Evolutionary conservation across 2,113 vertebrate genomes (phyloP).

Genomic region (Sardina pilchardus): DNA sequence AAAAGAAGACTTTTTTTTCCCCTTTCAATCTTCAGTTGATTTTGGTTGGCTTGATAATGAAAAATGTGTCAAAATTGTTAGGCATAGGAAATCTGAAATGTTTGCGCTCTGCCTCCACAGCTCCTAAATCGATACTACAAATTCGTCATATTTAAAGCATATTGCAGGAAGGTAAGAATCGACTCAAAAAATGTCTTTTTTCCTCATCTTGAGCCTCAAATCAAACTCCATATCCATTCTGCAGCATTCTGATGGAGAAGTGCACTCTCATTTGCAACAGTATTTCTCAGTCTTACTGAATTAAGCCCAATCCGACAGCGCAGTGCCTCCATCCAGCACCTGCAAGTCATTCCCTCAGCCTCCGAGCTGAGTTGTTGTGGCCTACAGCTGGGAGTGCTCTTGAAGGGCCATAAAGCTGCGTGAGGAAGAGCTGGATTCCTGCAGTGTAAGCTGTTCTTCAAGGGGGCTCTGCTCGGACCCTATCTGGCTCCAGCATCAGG

Average conservation of each 20-base stretch:
- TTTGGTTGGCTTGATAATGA: not conserved
- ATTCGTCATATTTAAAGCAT: not conserved
- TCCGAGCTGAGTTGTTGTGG: not conserved
- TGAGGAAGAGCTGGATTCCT: slow-evolving; percentile 49
- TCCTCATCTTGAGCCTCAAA: not conserved
- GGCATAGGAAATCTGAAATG: not conserved
- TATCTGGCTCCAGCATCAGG: not conserved
- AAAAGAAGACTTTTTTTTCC: not conserved
- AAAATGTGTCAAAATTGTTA: not conserved
- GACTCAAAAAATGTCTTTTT: not conserved
- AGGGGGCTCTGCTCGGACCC: slow-evolving; percentile 6
- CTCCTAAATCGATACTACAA: not conserved
- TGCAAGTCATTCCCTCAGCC: not conserved
- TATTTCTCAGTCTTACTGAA: not conserved
- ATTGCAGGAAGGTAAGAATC: not conserved
- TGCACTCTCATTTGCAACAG: not conserved
- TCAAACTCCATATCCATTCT: not conserved
- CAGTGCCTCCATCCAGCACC: not conserved
- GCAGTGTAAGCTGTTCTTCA: slow-evolving; percentile 65
- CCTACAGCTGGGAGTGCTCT: slow-evolving; percentile 29
- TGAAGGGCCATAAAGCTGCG: slow-evolving; percentile 60
- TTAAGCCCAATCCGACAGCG: not conserved
- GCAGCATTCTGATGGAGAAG: not conserved
- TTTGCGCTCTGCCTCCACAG: not conserved
- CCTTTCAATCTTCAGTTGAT: not conserved